Evolutionary conservation across 2,113 vertebrate species (phyloP).

Genomic region (Erythrolamprus reginae): DNA sequence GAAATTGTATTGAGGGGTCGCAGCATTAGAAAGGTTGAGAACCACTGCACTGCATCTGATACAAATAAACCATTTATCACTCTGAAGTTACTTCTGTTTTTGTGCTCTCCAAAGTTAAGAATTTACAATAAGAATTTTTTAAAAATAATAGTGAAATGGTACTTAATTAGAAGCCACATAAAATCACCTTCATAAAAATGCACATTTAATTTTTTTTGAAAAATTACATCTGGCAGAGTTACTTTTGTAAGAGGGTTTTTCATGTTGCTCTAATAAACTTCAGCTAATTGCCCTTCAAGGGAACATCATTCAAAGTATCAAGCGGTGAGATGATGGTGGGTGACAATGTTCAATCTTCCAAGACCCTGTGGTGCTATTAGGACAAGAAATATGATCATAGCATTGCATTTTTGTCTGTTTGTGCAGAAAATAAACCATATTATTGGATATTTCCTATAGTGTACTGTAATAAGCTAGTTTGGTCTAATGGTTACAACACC

Average conservation of each 20-base stretch:
- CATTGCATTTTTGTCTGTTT: neutral
- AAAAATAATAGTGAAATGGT: neutral
- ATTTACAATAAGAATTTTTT: neutral
- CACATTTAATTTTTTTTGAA: neutral
- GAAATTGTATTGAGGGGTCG: too few species aligned
- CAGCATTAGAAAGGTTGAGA: too few species aligned
- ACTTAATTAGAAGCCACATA: neutral
- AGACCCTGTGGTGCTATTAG: neutral
- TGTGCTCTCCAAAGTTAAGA: neutral
- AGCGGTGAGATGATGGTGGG: neutral
- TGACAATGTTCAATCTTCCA: neutral
- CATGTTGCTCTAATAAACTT: constrained; percentile 49
- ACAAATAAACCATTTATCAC: neutral
- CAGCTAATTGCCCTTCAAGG: constrained; percentile 45
- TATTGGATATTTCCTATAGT: neutral
- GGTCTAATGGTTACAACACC: too few species aligned
- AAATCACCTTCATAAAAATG: constrained; percentile 5
- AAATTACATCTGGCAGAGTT: fast-evolving
- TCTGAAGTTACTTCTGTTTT: neutral
- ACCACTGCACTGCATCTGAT: too few species aligned
- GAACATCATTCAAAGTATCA: neutral
- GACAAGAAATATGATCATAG: neutral
- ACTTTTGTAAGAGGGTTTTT: constrained; percentile 23
- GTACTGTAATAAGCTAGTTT: too few species aligned
- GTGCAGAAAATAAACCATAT: neutral